Evolutionary conservation across 2,113 vertebrate species (phyloP).

Genomic region (Bubalus kerabau): DNA sequence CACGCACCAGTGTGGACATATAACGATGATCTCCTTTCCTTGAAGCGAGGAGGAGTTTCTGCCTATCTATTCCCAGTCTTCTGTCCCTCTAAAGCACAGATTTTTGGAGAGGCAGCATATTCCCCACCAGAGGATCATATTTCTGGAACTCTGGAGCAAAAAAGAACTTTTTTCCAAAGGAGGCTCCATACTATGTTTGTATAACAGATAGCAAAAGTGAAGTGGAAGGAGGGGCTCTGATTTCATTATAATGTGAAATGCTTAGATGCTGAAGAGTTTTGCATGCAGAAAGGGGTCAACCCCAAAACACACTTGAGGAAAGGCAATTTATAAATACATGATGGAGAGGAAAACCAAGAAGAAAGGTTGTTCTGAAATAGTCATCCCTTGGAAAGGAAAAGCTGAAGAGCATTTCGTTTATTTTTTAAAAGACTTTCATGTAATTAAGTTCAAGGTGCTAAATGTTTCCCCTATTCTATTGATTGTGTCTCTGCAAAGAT

Average conservation of each 20-base stretch:
- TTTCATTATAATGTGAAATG: neutral
- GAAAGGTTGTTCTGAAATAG: neutral
- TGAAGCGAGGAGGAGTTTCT: neutral
- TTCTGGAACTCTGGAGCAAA: constrained; percentile 28
- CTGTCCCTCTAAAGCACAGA: neutral
- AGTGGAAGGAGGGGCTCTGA: neutral
- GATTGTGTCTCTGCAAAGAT: neutral
- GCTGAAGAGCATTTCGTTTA: neutral
- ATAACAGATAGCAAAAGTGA: constrained; percentile 1
- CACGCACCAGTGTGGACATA: neutral
- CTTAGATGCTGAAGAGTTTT: neutral
- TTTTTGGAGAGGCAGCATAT: constrained; percentile 21
- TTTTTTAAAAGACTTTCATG: neutral
- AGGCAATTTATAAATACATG: neutral
- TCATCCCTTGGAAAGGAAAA: neutral
- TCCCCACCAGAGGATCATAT: constrained; percentile 16
- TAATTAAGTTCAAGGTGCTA: neutral
- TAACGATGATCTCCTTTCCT: neutral
- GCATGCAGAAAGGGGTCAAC: neutral
- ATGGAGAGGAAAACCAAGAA: neutral
- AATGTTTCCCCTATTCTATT: neutral
- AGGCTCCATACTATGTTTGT: constrained; percentile 24
- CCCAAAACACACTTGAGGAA: neutral
- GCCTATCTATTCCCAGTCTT: neutral
- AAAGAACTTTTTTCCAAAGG: neutral